phyloP scores from a whole-genome alignment of 1,140 invertebrate species.

The Microplitis demolitor region DNA sequence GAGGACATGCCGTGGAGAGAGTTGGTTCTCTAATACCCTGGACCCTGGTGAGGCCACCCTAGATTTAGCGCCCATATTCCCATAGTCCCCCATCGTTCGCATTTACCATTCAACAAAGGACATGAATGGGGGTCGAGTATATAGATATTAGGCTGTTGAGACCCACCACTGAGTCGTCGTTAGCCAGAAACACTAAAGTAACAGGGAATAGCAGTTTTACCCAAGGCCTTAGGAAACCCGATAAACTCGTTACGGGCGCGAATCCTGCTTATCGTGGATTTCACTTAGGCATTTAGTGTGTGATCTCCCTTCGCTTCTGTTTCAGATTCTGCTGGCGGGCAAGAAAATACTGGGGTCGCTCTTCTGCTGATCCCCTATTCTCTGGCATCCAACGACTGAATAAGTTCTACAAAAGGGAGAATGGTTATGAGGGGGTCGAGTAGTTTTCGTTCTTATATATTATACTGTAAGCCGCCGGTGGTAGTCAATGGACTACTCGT shows the following conservation, averaged over 20 bases:
- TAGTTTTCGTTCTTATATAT: not conserved
- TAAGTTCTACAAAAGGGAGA: no score
- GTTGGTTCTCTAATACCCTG: not conserved
- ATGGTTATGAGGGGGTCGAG: no score
- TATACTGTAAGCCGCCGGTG: not conserved
- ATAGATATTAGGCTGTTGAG: not conserved
- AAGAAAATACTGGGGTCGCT: no score
- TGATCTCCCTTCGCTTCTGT: constrained; percentile 2
- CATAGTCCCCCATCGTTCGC: not conserved
- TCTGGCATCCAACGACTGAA: not conserved
- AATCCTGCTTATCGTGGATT: constrained; percentile 58
- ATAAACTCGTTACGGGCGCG: constrained; percentile 58
- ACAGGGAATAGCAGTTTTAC: not conserved
- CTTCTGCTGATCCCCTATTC: not conserved
- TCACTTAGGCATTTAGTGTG: constrained; percentile 56
- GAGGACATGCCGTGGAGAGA: not conserved
- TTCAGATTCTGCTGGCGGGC: no score
- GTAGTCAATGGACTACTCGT: not conserved
- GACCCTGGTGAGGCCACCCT: no score
- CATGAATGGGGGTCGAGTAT: constrained; percentile 1
- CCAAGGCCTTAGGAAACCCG: constrained; percentile 24
- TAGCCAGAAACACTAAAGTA: not conserved
- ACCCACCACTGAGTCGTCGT: not conserved
- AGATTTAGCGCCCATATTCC: not conserved
- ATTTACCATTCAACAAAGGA: constrained; percentile 11